Conservation (phyloP, 2,797 vertebrate genomes). For the Danio aesculapii region DNA sequence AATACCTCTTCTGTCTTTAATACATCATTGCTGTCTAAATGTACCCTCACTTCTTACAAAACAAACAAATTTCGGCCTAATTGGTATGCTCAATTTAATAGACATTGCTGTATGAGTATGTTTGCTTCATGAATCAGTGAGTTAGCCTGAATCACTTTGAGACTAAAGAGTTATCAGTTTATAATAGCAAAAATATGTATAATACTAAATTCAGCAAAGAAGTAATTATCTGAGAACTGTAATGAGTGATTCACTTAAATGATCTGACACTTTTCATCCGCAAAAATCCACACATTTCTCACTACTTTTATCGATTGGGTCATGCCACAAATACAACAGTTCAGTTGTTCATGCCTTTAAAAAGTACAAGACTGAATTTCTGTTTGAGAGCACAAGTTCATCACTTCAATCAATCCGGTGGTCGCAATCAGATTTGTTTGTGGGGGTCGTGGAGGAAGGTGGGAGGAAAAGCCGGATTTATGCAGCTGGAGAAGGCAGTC, state of each 20-base stretch:
- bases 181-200: not conserved
- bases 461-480: constrained; percentile 58
- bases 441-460: not conserved
- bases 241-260: not conserved
- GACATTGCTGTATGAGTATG: too few relatives aligned
- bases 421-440: constrained; percentile 22
- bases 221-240: not conserved
- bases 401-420: constrained; percentile 1
- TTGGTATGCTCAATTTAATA: too few relatives aligned
- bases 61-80: too few relatives aligned
- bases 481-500: constrained; percentile 65
- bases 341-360: not conserved
- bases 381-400: not conserved
- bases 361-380: not conserved
- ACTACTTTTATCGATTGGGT: not conserved
- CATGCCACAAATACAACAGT: not conserved
- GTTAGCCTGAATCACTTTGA: not conserved
- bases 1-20: too few relatives aligned
- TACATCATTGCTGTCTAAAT: too few relatives aligned
- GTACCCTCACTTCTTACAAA: too few relatives aligned
- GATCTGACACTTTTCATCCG: not conserved
- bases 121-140: too few relatives aligned
- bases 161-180: not conserved
- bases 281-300: not conserved
- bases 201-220: not conserved